Evolutionary conservation across 2,113 vertebrate genomes (phyloP).

Genomic region (Myiagra hebetior): DNA sequence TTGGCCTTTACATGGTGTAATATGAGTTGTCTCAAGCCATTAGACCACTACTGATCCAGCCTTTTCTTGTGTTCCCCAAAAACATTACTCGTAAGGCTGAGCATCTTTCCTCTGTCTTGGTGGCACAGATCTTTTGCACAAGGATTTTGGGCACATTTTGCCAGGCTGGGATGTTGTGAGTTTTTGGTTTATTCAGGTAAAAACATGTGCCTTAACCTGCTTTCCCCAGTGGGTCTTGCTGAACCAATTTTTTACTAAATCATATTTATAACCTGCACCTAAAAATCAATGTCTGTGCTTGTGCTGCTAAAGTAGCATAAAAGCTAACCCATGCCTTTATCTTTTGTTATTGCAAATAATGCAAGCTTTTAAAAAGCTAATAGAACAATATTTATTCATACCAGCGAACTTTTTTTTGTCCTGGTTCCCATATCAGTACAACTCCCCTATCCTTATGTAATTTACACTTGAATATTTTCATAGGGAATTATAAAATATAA

Average conservation of each 20-base stretch:
- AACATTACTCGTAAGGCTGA: neutral
- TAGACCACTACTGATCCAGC: neutral
- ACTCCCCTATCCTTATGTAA: neutral
- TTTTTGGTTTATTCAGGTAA: neutral
- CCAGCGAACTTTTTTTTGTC: neutral
- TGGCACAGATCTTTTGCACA: neutral
- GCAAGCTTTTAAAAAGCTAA: neutral
- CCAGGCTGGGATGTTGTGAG: neutral
- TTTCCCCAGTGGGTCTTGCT: neutral
- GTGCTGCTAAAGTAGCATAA: neutral
- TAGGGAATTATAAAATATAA: conserved; percentile 18
- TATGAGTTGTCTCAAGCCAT: neutral
- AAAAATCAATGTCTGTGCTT: neutral
- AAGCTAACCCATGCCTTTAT: neutral
- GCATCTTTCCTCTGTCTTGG: neutral
- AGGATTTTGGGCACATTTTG: neutral
- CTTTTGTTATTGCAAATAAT: neutral
- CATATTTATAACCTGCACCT: neutral
- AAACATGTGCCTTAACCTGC: neutral
- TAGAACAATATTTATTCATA: neutral
- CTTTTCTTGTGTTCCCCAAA: neutral
- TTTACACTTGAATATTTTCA: neutral
- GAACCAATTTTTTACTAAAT: neutral
- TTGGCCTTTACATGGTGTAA: neutral
- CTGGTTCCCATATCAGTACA: neutral